Evolutionary conservation across 2,888 invertebrate genomes (phyloP), one percentile per base, ranked within the genome.

Genomic region (Eretmocerus hayati): DNA sequence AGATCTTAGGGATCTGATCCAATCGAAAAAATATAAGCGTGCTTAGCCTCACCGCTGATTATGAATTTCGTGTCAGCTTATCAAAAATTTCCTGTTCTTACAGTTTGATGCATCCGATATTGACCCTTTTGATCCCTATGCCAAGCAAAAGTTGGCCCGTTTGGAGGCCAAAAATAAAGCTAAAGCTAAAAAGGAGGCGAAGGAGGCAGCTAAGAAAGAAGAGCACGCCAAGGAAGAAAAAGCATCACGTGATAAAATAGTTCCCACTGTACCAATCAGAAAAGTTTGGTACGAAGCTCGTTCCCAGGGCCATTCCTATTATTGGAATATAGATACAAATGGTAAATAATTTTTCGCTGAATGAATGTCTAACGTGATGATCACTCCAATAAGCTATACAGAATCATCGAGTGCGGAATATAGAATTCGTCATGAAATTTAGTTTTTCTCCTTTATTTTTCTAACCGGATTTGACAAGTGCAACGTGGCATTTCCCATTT

Each of bases 241-340:
- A 32, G 67, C 68, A 30, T 39, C 50, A 4, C 53, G 59, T 21
- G 59, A 58, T 36, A 59, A 64, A 15, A 58, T 60, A 22, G 48
- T 48, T 40, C 23, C 50, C 3, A 43, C 43, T 42, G 60, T 56
- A 47, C 43, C 52, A 38, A 62, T 67, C 11, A 58, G 50, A 4
- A 78, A 76, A 41, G 66, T 81, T 19, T 93, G 93, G 93, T 83
- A 85, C 55, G 90, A 93, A 71, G 84, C 83, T 0, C 80, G 80
- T 58, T 80, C 81, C 52, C 83, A 84, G 40, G 85, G 87, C 62
- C 77, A 82, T 58, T 79, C 81, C 1, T 93, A 93, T 67, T 94
- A 85, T 63, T 92, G 90, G 90, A 88, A 93, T 69, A 81, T 80
- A 2, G 78, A 83, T 56, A 90, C 89, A 30, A 86, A 87, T 74